A percentile compares a stretch with the other conserved stretches of the same genome.
These are phyloP conservation scores for Tenthredo distinguenda DNA, from an alignment of 2,888 invertebrate species.

Conservation along the genomic window DNA sequence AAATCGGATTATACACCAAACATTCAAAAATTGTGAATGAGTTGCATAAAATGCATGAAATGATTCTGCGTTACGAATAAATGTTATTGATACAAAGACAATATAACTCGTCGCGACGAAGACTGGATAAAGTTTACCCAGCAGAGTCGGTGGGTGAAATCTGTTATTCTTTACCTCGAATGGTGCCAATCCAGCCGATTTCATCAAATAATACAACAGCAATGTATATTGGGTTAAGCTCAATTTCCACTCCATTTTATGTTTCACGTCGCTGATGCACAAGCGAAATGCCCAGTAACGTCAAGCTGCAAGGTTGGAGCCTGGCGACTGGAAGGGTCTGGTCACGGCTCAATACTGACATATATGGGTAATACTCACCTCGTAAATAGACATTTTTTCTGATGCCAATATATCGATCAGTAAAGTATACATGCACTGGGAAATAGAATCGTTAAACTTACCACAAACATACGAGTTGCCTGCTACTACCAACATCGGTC, in stretches of 20 bases:
- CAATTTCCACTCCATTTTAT: neutral
- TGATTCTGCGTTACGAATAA: neutral
- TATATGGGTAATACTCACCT: neutral
- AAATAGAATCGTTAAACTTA: too few relatives aligned
- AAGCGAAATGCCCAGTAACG: neutral
- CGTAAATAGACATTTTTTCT: neutral
- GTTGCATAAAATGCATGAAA: neutral
- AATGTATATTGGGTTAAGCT: neutral
- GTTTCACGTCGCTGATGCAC: neutral
- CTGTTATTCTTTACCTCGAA: neutral
- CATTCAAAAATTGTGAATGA: neutral
- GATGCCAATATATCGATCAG: neutral
- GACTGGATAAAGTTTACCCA: neutral
- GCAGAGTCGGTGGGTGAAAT: neutral
- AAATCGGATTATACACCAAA: neutral
- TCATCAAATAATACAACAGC: neutral
- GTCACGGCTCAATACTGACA: neutral
- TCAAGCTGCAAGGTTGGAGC: neutral
- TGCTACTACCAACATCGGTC: too few relatives aligned
- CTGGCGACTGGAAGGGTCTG: neutral
- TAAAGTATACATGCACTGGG: neutral
- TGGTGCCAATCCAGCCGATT: neutral
- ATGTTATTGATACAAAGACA: neutral
- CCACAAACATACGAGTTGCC: too few relatives aligned
- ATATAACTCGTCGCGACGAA: neutral